Conservation (phyloP, 1,140 invertebrate species). For the Plectus sambesii region DNA sequence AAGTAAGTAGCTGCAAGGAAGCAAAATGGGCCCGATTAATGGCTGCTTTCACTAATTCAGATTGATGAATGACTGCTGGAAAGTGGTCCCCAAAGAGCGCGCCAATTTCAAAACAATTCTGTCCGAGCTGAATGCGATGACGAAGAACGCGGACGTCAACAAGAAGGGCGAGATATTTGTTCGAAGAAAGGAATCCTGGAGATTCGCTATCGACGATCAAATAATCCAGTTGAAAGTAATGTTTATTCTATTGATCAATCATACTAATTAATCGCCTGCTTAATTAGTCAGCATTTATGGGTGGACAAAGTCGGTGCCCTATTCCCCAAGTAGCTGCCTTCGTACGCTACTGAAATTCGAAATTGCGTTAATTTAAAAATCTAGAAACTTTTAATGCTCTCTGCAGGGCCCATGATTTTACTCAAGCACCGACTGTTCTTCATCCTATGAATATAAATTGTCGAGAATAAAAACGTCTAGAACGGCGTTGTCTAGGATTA, state of each 20-base stretch:
- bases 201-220: constrained; percentile 29
- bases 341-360: too few species aligned
- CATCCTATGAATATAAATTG: not conserved
- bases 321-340: too few species aligned
- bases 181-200: constrained; percentile 29
- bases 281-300: too few species aligned
- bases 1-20: constrained; percentile 22
- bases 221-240: constrained; percentile 29
- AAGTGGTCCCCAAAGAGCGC: constrained; percentile 29
- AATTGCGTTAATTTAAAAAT: too few species aligned
- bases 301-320: too few species aligned
- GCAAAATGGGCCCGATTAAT: not conserved
- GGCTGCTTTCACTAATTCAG: too few species aligned
- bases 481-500: too few species aligned
- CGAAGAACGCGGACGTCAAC: constrained; percentile 25
- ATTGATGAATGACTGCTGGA: constrained; percentile 33
- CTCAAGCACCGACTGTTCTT: not conserved
- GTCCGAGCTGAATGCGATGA: constrained; percentile 23
- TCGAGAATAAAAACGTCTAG: constrained; percentile 18
- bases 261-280: too few species aligned
- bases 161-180: constrained; percentile 31
- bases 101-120: constrained; percentile 30
- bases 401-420: too few species aligned
- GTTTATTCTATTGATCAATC: too few species aligned
- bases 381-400: too few species aligned